Evolutionary conservation across 2,113 vertebrate genomes (phyloP), one percentile per base, ranked within the genome.

Genomic region (Uria lomvia): DNA sequence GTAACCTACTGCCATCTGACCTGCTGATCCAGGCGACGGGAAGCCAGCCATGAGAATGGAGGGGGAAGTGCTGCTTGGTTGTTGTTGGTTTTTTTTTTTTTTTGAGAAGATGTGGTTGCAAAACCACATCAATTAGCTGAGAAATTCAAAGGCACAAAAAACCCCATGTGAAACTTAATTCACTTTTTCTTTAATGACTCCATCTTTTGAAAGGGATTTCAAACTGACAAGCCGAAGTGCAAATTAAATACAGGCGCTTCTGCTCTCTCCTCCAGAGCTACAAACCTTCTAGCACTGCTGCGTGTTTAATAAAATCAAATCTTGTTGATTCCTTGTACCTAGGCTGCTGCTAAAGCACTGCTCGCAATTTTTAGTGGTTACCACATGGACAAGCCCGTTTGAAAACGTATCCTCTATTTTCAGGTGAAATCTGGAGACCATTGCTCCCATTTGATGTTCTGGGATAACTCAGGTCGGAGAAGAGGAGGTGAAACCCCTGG

Each of bases 41-140:
- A 22, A 76, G 49, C 21, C 59, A 63, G 65, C 53, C 20, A 0
- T 15, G 58, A 1, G 1, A 34, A 12, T 1, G 0, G n/a, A 77
- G 34, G 55, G 47, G 65, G 58, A 86, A 89, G 30, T 4, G 42
- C 59, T 47, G 45, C 81, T n/a, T 1, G 9, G 7, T 3, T 15
- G 42, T 43, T 43, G 15, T 45, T 20, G 15, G 36, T 24, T 23
- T 5, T 11, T 36, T 30, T 34, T 24, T 58, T 34, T 49, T 56
- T 42, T 70, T 32, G 42, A 77, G 66, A 59, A 40, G 71, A 59
- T 18, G 49, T 0, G 67, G 40, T n/a, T 84, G 59, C 65, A 78
- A 94, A 94, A 38, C 60, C 87, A 85, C 92, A 81, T 58, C 91
- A 81, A 78, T 86, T 32, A 70, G 22, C 77, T 9, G 68, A 53